Conservation (phyloP, 2,888 invertebrate species). For the Ichneumoninae sp. region DNA sequence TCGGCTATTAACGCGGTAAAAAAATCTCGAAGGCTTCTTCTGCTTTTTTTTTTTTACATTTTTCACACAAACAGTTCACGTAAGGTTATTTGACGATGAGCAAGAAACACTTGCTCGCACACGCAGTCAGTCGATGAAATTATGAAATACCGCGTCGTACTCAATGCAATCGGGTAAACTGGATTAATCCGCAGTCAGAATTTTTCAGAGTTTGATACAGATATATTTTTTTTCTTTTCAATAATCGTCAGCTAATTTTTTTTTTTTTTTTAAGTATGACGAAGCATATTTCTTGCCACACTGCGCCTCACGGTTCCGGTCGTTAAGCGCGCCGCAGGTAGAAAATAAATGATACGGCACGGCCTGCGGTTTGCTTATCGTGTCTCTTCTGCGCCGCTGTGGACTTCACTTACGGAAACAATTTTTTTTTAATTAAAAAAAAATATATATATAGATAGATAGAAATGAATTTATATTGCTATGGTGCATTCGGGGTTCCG, state of each 20-base stretch:
- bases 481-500: too few species aligned
- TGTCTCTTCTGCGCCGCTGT: neutral
- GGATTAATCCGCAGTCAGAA: neutral
- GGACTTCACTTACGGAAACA: neutral
- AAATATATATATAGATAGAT: neutral
- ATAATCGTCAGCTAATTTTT: constrained; percentile 1
- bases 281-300: neutral
- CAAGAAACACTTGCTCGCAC: neutral
- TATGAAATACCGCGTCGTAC: neutral
- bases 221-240: neutral
- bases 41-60: neutral
- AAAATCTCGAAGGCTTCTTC: neutral
- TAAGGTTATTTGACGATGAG: neutral
- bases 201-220: neutral
- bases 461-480: too few species aligned
- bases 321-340: constrained; percentile 3
- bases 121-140: neutral
- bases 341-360: constrained; percentile 5
- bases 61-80: neutral
- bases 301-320: neutral
- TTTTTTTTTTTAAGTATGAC: neutral
- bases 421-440: neutral
- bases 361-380: constrained; percentile 3
- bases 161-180: neutral
- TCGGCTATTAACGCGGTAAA: neutral